Percentiles rank a stretch among this genome's conserved stretches.
phyloP scores from a whole-genome alignment of 2,797 vertebrate species.

The Erethizon dorsatum region DNA sequence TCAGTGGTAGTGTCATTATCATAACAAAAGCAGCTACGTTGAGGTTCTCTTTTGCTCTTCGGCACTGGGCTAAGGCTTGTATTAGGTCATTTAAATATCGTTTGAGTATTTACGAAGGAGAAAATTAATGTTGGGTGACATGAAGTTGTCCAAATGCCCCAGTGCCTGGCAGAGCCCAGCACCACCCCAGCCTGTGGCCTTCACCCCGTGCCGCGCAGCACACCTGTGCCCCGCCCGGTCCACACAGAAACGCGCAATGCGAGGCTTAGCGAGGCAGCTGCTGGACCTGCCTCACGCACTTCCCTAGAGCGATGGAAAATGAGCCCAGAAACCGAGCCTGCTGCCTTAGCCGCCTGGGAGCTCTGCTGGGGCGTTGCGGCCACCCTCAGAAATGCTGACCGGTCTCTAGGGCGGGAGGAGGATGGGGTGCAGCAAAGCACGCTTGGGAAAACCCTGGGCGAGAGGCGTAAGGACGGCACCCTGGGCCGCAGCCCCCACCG shows the following conservation, averaged over 20 bases:
- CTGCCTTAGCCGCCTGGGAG: not conserved
- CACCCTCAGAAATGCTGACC: not conserved
- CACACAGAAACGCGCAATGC: not conserved
- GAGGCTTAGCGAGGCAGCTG: not conserved
- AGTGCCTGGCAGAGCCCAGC: not conserved
- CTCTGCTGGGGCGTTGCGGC: not conserved
- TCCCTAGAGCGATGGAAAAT: not conserved
- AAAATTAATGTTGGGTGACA: not conserved
- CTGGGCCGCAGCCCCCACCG: not conserved
- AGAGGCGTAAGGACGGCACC: not conserved
- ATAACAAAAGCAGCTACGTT: not conserved
- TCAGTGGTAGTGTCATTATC: not conserved
- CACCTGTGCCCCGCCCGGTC: accelerated
- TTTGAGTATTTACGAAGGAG: conserved; percentile 14
- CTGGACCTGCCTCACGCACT: not conserved
- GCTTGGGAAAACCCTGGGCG: not conserved
- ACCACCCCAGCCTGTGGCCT: not conserved
- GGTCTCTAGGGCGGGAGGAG: not conserved
- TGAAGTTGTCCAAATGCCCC: not conserved
- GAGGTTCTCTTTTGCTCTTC: not conserved
- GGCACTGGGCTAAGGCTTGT: not conserved
- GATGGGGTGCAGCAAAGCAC: not conserved
- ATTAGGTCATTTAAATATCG: not conserved
- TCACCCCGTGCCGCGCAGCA: not conserved
- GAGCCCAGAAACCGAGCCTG: not conserved